A percentile compares a stretch with the other conserved stretches of the same genome.
phyloP scores from a whole-genome alignment of 2,888 invertebrate genomes.

The Xylophagus ater region DNA sequence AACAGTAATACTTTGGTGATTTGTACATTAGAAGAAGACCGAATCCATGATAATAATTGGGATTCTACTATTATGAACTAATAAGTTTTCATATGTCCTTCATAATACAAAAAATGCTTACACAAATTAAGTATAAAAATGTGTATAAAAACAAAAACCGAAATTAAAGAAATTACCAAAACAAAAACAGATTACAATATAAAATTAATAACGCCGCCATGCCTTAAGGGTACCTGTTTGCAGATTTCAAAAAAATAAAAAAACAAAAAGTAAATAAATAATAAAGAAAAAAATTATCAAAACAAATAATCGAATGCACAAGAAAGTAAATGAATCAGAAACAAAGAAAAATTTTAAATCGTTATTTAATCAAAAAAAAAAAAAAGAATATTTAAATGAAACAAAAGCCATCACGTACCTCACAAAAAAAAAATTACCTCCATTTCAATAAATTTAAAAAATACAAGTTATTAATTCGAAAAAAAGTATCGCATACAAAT shows the following conservation, averaged over 20 bases:
- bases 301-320: neutral
- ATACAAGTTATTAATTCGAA: neutral
- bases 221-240: constrained; percentile 21
- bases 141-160: constrained; percentile 1
- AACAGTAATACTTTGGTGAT: too few species aligned
- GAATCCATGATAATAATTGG: too few species aligned
- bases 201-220: constrained; percentile 18
- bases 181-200: constrained; percentile 5
- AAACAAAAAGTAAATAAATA: constrained; percentile 6
- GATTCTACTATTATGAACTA: too few species aligned
- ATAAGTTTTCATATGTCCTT: too few species aligned
- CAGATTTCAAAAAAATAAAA: constrained; percentile 13
- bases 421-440: constrained; percentile 6
- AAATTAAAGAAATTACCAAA: constrained; percentile 1
- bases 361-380: neutral
- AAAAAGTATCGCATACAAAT: too few species aligned
- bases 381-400: constrained; percentile 9
- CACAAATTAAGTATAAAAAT: too few species aligned
- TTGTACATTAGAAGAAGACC: too few species aligned
- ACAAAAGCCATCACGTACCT: constrained; percentile 4
- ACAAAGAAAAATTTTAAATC: too few species aligned
- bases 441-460: constrained; percentile 4
- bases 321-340: too few species aligned
- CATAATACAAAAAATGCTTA: too few species aligned
- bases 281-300: neutral